Base-by-base conservation (phyloP, 92 coral and sea anemone species). In the Epizoanthus ramosus region DNA sequence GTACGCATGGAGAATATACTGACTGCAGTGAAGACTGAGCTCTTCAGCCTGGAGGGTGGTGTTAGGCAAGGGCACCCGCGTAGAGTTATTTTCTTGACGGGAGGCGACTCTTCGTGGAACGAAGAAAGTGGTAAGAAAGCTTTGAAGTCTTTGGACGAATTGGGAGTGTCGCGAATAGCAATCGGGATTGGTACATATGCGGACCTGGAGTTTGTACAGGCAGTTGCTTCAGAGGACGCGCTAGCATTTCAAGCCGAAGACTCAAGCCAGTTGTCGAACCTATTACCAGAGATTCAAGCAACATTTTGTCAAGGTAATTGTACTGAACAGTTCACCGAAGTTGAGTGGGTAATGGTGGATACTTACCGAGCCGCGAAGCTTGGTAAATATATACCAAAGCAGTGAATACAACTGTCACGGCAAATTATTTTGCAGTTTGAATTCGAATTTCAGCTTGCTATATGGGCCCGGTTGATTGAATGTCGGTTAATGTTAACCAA, bases 61-160 rank as follows among this genome's bases (percentile, higher is more conserved):
- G 80, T 92, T 68, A 58, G 96, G 25, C 96, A 92, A 59, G 93
- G 93, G 2, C 86, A 85, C 24, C 96, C 93, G 3, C 89, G 93
- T 17, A 87, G 85, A 69, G 88, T 86, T 12, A 45, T 88, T 71
- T 84, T 88, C 83, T 39, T 88, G 33, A 68, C 91, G 24, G 73
- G 87, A 54, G 87, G 91, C 43, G 15, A 16, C 57, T 57, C 91
- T 31, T 83, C 85, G 43, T 65, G 85, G 65, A 75, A 84, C 22
- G 24, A 84, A 77, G 81, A 69, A 23, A 86, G 65, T 67, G 39
- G 77, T 16, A 35, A 66, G 33, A 88, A 69, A 73, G 83, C 91
- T 47, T 83, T 79, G 64, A 74, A 35, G 37, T 53, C 63, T 24
- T 54, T 88, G 19, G 57, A 77, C 63, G 57, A 75, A n/a, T 33